Conservation (phyloP, 2,113 vertebrate species). For the Octodon degus region DNA sequence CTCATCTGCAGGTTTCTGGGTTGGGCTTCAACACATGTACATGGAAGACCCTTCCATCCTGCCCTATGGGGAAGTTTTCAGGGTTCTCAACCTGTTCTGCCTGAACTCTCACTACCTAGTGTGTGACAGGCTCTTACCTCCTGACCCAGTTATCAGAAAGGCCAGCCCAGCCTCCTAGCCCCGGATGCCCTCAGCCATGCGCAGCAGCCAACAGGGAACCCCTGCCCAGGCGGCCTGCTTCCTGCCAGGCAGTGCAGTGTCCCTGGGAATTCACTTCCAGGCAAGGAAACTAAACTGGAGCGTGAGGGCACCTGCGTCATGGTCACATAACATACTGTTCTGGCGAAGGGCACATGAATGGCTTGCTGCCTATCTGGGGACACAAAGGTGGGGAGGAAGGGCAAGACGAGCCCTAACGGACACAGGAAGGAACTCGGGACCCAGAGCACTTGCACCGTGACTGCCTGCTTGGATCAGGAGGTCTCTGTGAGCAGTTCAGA, state of each 20-base stretch:
- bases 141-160: background rate
- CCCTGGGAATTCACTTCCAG: background rate
- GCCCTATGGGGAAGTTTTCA: background rate
- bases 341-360: background rate
- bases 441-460: background rate
- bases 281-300: background rate
- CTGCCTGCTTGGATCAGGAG: background rate
- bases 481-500: rapidly evolving
- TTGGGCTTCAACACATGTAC: background rate
- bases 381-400: background rate
- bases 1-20: background rate
- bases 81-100: background rate
- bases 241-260: background rate
- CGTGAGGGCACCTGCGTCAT: rapidly evolving
- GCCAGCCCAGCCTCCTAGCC: background rate
- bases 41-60: background rate
- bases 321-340: background rate
- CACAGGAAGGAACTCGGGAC: background rate
- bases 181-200: background rate
- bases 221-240: background rate
- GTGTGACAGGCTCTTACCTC: background rate
- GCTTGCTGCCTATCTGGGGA: background rate
- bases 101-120: background rate
- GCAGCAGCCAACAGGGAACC: background rate
- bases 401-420: background rate